These are phyloP conservation scores for Zelleria hepariella DNA, from an alignment of 2,888 invertebrate species.

Conservation along the genomic window DNA sequence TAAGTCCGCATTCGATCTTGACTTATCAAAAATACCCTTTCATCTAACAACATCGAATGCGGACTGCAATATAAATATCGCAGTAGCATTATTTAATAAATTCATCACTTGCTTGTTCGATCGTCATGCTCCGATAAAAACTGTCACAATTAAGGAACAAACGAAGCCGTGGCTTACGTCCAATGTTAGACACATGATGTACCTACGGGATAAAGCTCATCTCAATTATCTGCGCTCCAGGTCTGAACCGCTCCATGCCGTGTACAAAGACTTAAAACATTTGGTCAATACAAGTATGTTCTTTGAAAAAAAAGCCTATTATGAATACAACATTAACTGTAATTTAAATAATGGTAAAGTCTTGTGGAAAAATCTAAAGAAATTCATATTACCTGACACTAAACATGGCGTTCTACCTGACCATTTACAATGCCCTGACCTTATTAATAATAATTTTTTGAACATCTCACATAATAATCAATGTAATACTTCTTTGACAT, in stretches of 20 bases:
- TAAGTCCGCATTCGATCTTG: too few species aligned
- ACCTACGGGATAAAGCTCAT: not conserved
- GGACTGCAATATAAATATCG: too few species aligned
- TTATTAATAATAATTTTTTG: not conserved
- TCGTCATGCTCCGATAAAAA: not conserved
- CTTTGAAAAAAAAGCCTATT: constrained; percentile 3
- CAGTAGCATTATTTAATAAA: too few species aligned
- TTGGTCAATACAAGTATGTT: not conserved
- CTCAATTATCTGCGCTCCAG: not conserved
- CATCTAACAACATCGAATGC: too few species aligned
- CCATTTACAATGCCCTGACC: not conserved
- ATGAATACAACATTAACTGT: not conserved
- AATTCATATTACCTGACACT: too few species aligned
- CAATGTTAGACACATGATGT: not conserved
- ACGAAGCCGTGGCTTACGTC: not conserved
- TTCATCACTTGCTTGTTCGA: not conserved
- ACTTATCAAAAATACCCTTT: too few species aligned
- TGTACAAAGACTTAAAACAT: not conserved
- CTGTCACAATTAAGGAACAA: not conserved
- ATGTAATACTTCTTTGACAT: not conserved
- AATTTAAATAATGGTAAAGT: not conserved
- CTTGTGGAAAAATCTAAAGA: not conserved
- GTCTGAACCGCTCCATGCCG: not conserved
- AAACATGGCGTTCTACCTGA: too few species aligned
- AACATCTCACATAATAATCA: not conserved